Evolutionary conservation across 2,888 invertebrate genomes (phyloP).

Genomic region (Aphodius granarius): DNA sequence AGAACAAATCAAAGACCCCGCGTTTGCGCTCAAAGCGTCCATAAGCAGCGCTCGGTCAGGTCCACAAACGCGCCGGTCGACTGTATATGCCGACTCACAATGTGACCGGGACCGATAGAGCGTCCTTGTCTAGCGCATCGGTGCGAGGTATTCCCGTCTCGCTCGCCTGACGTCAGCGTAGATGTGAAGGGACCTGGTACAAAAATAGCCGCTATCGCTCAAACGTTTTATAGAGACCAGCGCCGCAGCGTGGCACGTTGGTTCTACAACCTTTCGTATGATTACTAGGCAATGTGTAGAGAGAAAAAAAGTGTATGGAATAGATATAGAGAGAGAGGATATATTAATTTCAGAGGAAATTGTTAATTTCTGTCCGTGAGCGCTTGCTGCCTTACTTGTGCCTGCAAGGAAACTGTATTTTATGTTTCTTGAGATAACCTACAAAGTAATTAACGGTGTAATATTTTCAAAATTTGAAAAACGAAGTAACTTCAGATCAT

Average conservation of each 20-base stretch:
- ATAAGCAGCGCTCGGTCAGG: constrained; percentile 31
- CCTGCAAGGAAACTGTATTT: background rate
- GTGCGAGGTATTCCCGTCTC: constrained; percentile 35
- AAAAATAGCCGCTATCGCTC: constrained; percentile 50
- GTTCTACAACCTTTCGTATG: constrained; percentile 24
- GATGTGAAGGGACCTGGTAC: constrained; percentile 48
- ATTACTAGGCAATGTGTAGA: too few relatives aligned
- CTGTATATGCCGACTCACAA: constrained; percentile 44
- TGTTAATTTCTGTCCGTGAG: constrained; percentile 15
- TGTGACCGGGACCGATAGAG: constrained; percentile 43
- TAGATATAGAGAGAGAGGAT: constrained; percentile 13
- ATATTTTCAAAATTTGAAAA: too few relatives aligned
- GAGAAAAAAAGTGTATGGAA: background rate
- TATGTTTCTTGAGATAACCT: too few relatives aligned
- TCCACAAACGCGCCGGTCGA: constrained; percentile 38
- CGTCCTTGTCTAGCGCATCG: constrained; percentile 36
- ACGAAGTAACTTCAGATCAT: too few relatives aligned
- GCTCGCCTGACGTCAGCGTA: constrained; percentile 47
- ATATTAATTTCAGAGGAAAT: constrained; percentile 27
- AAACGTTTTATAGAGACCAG: constrained; percentile 43
- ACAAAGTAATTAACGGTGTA: too few relatives aligned
- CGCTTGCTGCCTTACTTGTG: background rate
- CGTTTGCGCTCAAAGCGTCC: constrained; percentile 43
- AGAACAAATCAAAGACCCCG: constrained; percentile 47
- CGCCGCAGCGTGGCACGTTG: constrained; percentile 1